Percentiles rank a stretch among this genome's conserved stretches.
Conservation (phyloP, 1,140 invertebrate genomes). For the Matsumurasca onukii region DNA sequence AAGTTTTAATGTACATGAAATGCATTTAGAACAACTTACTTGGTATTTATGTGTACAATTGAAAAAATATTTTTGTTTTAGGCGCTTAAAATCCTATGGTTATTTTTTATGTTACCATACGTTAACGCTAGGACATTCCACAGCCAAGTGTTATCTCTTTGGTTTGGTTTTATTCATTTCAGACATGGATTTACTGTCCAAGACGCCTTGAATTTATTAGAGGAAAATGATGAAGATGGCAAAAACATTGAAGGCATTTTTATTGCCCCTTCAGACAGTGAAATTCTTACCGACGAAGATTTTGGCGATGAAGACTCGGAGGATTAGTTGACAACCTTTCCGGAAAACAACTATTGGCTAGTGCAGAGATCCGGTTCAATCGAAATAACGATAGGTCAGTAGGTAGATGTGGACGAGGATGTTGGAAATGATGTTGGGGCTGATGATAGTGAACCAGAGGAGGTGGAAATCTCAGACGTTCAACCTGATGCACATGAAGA, state of each 20-base stretch:
- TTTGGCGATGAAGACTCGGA: too few relatives aligned
- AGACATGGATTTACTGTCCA: constrained; percentile 20
- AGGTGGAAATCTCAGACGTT: background rate
- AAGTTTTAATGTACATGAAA: background rate
- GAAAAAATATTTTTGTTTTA: background rate
- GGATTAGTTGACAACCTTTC: constrained; percentile 38
- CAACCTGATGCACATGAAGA: background rate
- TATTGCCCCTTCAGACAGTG: constrained; percentile 34
- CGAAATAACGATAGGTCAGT: constrained; percentile 24
- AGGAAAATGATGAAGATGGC: constrained; percentile 18
- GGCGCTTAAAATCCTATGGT: background rate
- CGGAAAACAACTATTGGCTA: constrained; percentile 32
- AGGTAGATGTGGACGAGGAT: too few relatives aligned
- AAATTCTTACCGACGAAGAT: constrained; percentile 34
- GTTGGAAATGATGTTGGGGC: background rate
- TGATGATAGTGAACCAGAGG: too few relatives aligned
- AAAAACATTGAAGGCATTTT: constrained; percentile 22
- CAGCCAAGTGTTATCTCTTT: background rate
- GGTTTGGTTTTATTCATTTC: background rate
- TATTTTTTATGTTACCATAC: background rate
- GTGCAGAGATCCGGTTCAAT: constrained; percentile 32
- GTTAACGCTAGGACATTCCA: background rate
- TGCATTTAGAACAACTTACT: background rate
- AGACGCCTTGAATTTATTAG: constrained; percentile 17
- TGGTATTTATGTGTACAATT: background rate